phyloP scores from a whole-genome alignment of 2,888 invertebrate species.

The Clusia tigrina region DNA sequence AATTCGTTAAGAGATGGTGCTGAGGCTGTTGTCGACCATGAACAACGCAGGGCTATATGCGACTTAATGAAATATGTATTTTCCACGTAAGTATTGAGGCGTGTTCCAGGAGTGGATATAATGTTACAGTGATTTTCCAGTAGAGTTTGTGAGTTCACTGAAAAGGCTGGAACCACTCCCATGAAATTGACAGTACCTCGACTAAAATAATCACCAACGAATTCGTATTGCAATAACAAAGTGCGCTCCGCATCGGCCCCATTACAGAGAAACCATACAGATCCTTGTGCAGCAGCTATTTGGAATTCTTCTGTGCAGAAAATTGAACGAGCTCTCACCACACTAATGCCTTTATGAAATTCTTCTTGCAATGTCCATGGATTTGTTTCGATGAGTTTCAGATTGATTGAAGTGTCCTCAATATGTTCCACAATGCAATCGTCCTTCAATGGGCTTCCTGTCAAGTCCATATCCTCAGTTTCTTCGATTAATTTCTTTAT shows the following conservation, averaged over 20 bases:
- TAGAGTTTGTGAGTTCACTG: conserved; percentile 46
- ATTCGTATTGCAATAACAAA: conserved; percentile 53
- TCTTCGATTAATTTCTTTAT: conserved; percentile 14
- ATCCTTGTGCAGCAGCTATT: conserved; percentile 40
- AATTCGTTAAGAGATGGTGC: conserved; percentile 51
- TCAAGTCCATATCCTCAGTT: conserved; percentile 44
- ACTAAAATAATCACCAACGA: conserved; percentile 38
- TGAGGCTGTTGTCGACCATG: conserved; percentile 46
- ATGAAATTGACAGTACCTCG: conserved; percentile 54
- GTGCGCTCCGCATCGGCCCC: conserved; percentile 67
- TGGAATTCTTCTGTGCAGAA: conserved; percentile 46
- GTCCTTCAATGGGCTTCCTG: conserved; percentile 63
- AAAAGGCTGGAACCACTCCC: conserved; percentile 46
- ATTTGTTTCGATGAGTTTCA: conserved; percentile 38
- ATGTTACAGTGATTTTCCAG: conserved; percentile 46
- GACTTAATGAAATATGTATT: conserved; percentile 54
- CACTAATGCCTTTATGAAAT: conserved; percentile 49
- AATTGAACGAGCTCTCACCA: conserved; percentile 50
- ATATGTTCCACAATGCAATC: conserved; percentile 57
- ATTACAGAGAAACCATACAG: conserved; percentile 72
- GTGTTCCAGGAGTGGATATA: conserved; percentile 26
- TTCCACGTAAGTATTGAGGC: conserved; percentile 49
- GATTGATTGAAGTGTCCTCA: conserved; percentile 50
- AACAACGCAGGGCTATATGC: conserved; percentile 51
- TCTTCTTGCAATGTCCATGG: conserved; percentile 59